Conservation (phyloP, 2,797 vertebrate species). For the Poliocrania exsul region DNA sequence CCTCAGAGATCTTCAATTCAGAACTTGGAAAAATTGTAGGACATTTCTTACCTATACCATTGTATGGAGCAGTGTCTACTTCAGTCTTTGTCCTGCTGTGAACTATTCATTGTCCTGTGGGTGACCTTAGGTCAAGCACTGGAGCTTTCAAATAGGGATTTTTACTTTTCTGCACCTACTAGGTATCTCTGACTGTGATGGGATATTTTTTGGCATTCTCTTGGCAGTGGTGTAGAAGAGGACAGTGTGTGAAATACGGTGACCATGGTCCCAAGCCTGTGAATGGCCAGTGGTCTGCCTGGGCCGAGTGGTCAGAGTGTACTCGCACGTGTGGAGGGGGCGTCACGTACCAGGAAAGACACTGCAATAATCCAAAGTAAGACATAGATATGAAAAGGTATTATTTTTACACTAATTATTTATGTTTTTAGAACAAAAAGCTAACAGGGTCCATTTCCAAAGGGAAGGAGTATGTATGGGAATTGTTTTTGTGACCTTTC, state of each 20-base stretch:
- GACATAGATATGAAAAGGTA: slow-evolving; percentile 16
- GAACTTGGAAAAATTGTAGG: neutral
- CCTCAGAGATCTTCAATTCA: neutral
- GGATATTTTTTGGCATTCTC: slow-evolving; percentile 2
- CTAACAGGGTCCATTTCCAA: neutral
- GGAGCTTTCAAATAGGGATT: neutral
- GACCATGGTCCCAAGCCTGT: slow-evolving; percentile 89
- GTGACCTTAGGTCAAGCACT: neutral
- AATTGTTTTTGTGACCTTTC: neutral
- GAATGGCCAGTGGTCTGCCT: slow-evolving; percentile 92
- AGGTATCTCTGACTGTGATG: neutral
- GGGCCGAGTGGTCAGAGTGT: slow-evolving; percentile 93
- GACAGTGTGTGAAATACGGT: slow-evolving; percentile 92
- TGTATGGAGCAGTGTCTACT: neutral
- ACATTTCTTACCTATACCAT: neutral
- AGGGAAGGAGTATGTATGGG: neutral
- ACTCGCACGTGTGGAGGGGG: slow-evolving; percentile 93
- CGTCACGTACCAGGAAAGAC: slow-evolving; percentile 88
- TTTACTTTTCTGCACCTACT: neutral
- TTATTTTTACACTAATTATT: neutral
- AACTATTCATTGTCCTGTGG: neutral
- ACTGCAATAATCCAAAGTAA: slow-evolving; percentile 95
- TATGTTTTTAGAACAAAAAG: neutral
- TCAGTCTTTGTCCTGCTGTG: neutral
- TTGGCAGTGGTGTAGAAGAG: slow-evolving; percentile 94